Conservation (phyloP, 1,140 invertebrate species). For the Teleopsis dalmanni region DNA sequence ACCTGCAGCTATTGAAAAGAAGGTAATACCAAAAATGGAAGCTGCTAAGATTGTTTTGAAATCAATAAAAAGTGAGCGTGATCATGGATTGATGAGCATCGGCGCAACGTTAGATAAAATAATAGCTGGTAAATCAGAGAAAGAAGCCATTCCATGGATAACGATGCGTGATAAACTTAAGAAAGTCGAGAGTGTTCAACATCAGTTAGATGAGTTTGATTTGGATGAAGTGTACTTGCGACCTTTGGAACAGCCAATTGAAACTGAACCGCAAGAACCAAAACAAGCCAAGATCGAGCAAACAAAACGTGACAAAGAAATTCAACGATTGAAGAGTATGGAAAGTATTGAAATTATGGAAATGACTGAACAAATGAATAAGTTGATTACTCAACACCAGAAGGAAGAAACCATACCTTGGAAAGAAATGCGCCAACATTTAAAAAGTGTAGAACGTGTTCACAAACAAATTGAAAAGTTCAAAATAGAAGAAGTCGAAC, state of each 20-base stretch:
- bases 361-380: constrained; percentile 41
- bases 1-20: constrained; percentile 43
- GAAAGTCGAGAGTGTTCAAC: constrained; percentile 32
- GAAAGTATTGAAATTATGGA: constrained; percentile 43
- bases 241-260: constrained; percentile 28
- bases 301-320: constrained; percentile 28
- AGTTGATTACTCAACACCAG: constrained; percentile 28
- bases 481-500: constrained; percentile 39
- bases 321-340: constrained; percentile 37
- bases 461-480: constrained; percentile 42
- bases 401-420: constrained; percentile 37
- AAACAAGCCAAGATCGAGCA: constrained; percentile 29
- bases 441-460: constrained; percentile 37
- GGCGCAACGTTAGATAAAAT: constrained; percentile 35
- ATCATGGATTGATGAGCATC: constrained; percentile 38
- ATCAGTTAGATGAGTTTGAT: constrained; percentile 38
- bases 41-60: constrained; percentile 38
- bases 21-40: constrained; percentile 40
- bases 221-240: constrained; percentile 37
- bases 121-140: constrained; percentile 34
- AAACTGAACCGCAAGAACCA: constrained; percentile 24
- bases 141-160: constrained; percentile 42
- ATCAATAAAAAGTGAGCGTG: constrained; percentile 37
- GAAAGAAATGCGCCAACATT: constrained; percentile 41
- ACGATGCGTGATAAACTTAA: constrained; percentile 41